Conservation (phyloP, 2,888 invertebrate species). For the Amblyteles armatorius region DNA sequence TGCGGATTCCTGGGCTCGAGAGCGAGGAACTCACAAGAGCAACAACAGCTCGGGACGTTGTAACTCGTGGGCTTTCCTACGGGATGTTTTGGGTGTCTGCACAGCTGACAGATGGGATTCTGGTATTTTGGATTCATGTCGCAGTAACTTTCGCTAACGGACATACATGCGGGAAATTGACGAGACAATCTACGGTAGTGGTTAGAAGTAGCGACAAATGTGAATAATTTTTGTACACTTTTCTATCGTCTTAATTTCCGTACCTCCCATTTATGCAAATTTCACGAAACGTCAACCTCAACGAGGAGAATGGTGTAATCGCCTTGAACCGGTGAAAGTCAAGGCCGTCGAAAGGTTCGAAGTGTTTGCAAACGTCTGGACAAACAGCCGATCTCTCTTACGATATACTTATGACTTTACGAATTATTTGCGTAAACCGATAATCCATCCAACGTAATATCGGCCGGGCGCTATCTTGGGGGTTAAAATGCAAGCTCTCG, state of each 20-base stretch:
- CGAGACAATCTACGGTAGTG: not conserved
- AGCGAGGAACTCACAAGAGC: constrained; percentile 67
- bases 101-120: not conserved
- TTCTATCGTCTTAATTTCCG: not conserved
- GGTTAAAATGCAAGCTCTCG: constrained; percentile 26
- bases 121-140: constrained; percentile 32
- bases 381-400: constrained; percentile 29
- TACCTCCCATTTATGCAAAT: constrained; percentile 55
- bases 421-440: constrained; percentile 4
- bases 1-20: not conserved
- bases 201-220: not conserved
- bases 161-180: not conserved
- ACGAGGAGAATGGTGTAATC: not conserved
- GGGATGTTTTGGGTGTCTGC: not conserved
- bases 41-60: constrained; percentile 69
- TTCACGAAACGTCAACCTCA: not conserved
- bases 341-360: not conserved
- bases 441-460: constrained; percentile 38
- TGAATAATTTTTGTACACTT: not conserved
- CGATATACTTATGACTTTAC: not conserved
- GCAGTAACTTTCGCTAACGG: not conserved
- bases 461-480: constrained; percentile 49
- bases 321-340: not conserved
- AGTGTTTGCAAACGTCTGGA: constrained; percentile 44
- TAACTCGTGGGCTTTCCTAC: constrained; percentile 18